These are phyloP conservation scores for Lanistes nyassanus DNA, from an alignment of 1,140 invertebrate species.

Conservation along the genomic window DNA sequence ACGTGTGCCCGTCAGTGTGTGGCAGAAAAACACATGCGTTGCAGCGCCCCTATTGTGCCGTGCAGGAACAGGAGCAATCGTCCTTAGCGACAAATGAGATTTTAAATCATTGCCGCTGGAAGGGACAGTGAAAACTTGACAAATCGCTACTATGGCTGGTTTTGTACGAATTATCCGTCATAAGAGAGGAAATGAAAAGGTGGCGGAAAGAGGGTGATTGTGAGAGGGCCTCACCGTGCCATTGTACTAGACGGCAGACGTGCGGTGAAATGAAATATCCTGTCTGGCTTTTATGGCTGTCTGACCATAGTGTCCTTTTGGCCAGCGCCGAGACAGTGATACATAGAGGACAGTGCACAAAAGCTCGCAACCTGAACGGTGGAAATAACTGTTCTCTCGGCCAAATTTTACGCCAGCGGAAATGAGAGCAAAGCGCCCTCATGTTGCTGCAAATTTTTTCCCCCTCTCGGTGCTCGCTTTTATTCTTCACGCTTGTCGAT, in stretches of 20 bases:
- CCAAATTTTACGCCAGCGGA: constrained; percentile 13
- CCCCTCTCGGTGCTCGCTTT: not conserved
- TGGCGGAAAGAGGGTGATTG: not conserved
- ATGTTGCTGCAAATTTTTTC: not conserved
- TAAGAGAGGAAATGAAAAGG: constrained; percentile 12
- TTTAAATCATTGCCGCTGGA: constrained; percentile 1
- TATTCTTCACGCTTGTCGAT: constrained; percentile 1
- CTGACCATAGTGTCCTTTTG: not conserved
- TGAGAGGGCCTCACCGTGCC: not conserved
- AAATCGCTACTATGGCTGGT: not conserved
- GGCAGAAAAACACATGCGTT: not conserved
- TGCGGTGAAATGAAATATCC: constrained; percentile 11
- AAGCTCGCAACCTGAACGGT: not conserved
- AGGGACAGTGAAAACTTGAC: not conserved
- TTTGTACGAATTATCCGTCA: constrained; percentile 14
- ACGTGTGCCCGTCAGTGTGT: not conserved
- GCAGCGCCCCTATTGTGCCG: not conserved
- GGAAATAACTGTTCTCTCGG: constrained; percentile 1
- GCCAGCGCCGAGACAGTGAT: not conserved
- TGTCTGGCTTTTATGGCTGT: not conserved
- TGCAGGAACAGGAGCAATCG: not conserved
- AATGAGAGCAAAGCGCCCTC: constrained; percentile 10
- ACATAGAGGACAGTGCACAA: not conserved
- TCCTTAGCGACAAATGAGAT: constrained; percentile 3
- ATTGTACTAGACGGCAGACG: not conserved